Conservation (phyloP, 1,140 invertebrate species). For the Hyposmocoma kahamanoa region DNA sequence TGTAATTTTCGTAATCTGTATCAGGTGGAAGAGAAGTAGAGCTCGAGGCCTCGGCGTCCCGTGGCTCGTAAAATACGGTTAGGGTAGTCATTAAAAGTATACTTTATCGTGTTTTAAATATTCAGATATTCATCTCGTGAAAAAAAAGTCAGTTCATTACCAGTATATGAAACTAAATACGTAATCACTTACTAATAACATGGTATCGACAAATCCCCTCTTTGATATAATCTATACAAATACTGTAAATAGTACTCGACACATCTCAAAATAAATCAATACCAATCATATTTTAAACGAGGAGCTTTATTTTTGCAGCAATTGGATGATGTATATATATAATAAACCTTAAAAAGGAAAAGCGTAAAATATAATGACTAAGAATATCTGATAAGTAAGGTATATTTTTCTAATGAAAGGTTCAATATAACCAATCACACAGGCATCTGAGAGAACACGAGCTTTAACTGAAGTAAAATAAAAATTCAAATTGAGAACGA, state of each 20-base stretch:
- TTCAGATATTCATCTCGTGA: constrained; percentile 65
- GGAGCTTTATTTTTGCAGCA: too few species aligned
- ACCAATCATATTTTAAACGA: too few species aligned
- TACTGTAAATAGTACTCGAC: too few species aligned
- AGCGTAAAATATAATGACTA: too few species aligned
- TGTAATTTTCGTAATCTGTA: constrained; percentile 57
- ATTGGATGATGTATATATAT: too few species aligned
- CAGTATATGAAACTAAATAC: constrained; percentile 39
- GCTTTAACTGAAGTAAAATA: constrained; percentile 19
- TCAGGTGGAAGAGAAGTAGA: constrained; percentile 32
- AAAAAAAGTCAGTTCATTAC: constrained; percentile 64
- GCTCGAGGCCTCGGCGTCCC: constrained; percentile 26
- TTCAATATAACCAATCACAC: constrained; percentile 10
- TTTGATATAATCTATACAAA: too few species aligned
- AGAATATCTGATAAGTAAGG: too few species aligned
- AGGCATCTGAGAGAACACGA: constrained; percentile 8
- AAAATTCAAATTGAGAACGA: constrained; percentile 34
- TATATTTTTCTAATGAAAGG: too few species aligned
- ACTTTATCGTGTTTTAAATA: constrained; percentile 68
- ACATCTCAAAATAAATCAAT: too few species aligned
- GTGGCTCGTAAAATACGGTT: constrained; percentile 57
- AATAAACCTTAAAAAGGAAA: too few species aligned
- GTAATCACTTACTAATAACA: constrained; percentile 25
- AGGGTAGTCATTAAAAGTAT: constrained; percentile 62
- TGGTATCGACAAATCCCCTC: constrained; percentile 4